Conservation (phyloP, 2,113 vertebrate species). For the Maylandia zebra region DNA sequence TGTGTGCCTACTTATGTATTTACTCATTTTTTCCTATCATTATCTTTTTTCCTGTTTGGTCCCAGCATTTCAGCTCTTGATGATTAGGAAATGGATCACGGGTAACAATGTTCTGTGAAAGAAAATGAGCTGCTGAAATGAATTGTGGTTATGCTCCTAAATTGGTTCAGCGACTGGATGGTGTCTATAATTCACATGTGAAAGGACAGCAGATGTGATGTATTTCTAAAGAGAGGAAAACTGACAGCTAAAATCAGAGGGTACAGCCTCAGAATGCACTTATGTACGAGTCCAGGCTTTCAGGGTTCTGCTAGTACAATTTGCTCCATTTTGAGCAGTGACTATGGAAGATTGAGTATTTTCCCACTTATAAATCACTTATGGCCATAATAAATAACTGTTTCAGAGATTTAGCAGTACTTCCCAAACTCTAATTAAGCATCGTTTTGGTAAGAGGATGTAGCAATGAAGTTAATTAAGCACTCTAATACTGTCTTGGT, state of each 20-base stretch:
- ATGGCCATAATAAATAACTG: not conserved
- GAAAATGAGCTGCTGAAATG: conserved; percentile 4
- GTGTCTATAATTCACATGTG: not conserved
- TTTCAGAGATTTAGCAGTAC: not conserved
- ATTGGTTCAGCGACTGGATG: not conserved
- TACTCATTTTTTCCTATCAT: not conserved
- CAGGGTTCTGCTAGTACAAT: not conserved
- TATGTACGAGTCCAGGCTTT: not conserved
- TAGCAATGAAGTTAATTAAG: not conserved
- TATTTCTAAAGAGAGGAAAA: not conserved
- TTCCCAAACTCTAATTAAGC: not conserved
- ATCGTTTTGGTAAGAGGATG: not conserved
- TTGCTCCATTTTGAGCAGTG: not conserved
- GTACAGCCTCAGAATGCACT: not conserved
- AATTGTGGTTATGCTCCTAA: not conserved
- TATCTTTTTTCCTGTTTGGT: not conserved
- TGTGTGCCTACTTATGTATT: not conserved
- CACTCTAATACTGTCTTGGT: not conserved
- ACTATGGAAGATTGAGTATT: not conserved
- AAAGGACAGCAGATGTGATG: not conserved
- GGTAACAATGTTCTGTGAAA: not conserved
- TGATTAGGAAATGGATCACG: conserved; percentile 13
- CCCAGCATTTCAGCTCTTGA: not conserved
- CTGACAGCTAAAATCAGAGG: not conserved
- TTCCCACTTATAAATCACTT: not conserved